Conservation (phyloP, 2,888 invertebrate species). For the Xylophagus ater region DNA sequence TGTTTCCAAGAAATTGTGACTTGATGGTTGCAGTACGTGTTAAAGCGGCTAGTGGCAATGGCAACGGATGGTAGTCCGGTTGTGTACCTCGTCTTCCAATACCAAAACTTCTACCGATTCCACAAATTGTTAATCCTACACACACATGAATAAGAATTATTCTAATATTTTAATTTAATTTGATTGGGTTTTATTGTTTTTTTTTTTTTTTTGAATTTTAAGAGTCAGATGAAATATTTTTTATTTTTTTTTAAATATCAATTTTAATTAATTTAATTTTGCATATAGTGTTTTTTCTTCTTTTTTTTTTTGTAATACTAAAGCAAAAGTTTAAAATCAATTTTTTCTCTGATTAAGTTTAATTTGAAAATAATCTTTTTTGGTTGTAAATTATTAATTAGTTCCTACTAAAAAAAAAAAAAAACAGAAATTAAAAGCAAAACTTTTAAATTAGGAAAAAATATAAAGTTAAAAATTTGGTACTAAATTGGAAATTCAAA, state of each 20-base stretch:
- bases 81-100: slow-evolving; percentile 27
- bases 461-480: no score
- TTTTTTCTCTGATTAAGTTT: no score
- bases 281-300: no score
- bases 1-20: slow-evolving; percentile 39
- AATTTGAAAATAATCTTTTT: no score
- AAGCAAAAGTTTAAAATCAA: no score
- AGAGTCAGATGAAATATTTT: slow-evolving; percentile 16
- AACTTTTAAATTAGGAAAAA: no score
- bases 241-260: neutral
- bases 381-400: no score
- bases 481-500: no score
- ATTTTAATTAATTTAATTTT: neutral
- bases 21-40: slow-evolving; percentile 38
- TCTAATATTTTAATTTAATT: slow-evolving; percentile 9
- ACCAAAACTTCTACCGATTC: slow-evolving; percentile 39
- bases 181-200: neutral
- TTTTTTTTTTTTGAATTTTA: slow-evolving; percentile 7
- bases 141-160: no score
- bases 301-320: no score
- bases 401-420: no score
- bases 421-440: no score
- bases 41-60: slow-evolving; percentile 35
- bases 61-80: slow-evolving; percentile 29
- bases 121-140: slow-evolving; percentile 39